Base-by-base conservation (phyloP, 2,888 invertebrate genomes). In the Prostheceraeus crozeri region DNA sequence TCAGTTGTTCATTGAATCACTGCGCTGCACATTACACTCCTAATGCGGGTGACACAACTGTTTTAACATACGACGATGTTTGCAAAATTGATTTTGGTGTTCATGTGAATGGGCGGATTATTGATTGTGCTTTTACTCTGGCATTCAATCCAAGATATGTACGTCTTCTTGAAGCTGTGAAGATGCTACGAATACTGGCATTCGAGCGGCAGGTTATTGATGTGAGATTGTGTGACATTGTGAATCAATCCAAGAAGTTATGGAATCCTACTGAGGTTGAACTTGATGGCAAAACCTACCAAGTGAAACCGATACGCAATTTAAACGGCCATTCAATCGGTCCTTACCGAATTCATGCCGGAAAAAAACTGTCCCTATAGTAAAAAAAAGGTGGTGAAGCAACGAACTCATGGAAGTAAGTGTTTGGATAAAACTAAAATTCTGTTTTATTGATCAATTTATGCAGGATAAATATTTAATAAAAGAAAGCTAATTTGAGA, bases 1-100 rank as follows among this genome's bases (percentile, higher is more conserved):
- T n/a, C n/a, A n/a, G 57, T 3, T 46, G 45, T 54, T 94, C 93
- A 11, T 81, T 94, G 31, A 98, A 99, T 78, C 87, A 98, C 76
- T 96, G 94, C 74, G 98, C 98, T 59, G 98, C 98, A 54, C 98
- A 98, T 79, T 98, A 99, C 72, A 99, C 98, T 11, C 98, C 98
- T 2, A 99, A 99, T 77, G 90, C 91, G 57, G 98, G 93, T 10
- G 98, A 99, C 77, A 82, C 84, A 8, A 98, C 96, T 0, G 90
- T 96, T 10, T 80, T 98, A 52, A 83, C 86, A 66, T 87, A 87
- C 69, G 91, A 96, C 71, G 98, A 98, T 77, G 94, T 99, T 1
- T 93, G 93, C 68, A 98, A 98, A 80, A 93, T 98, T 67, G 94
- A 96, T 78, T 96, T 94, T 78, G 94, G 94, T 54, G 94, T 93